These are phyloP conservation scores for Alloscopus bannaensis DNA, from an alignment of 2,888 invertebrate genomes.

Conservation along the genomic window DNA sequence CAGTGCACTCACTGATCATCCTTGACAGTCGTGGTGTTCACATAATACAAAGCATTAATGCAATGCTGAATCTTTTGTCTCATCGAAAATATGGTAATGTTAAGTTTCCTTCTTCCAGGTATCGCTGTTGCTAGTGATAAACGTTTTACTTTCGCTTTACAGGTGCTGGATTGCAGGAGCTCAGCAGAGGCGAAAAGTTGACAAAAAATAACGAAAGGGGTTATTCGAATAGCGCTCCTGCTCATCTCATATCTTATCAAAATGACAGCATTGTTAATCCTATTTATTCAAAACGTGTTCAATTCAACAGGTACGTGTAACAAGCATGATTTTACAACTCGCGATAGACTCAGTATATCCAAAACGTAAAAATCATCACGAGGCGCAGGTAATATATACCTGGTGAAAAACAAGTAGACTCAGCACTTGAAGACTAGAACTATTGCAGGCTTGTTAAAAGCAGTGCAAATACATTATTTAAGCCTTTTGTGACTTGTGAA, in stretches of 20 bases:
- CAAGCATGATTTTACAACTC: neutral
- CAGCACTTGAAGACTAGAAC: neutral
- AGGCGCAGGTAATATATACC: too few species aligned
- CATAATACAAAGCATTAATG: neutral
- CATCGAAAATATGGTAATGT: neutral
- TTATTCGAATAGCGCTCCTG: neutral
- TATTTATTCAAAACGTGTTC: slow-evolving; percentile 2
- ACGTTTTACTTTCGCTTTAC: neutral
- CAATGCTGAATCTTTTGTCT: neutral
- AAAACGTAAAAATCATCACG: neutral
- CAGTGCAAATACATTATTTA: neutral
- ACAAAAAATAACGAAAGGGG: neutral
- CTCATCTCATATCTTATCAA: slow-evolving; percentile 15
- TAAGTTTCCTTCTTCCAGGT: neutral
- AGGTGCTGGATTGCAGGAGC: too few species aligned
- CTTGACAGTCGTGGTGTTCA: neutral
- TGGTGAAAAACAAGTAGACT: too few species aligned
- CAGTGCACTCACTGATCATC: slow-evolving; percentile 14
- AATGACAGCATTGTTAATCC: slow-evolving; percentile 16
- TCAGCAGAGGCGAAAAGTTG: too few species aligned
- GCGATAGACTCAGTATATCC: neutral
- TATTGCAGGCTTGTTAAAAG: slow-evolving; percentile 7
- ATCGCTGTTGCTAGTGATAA: neutral
- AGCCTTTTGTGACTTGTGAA: neutral
- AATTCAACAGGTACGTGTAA: neutral